phyloP scores from a whole-genome alignment of 2,888 invertebrate genomes.

The Glaucopsyche alexis region DNA sequence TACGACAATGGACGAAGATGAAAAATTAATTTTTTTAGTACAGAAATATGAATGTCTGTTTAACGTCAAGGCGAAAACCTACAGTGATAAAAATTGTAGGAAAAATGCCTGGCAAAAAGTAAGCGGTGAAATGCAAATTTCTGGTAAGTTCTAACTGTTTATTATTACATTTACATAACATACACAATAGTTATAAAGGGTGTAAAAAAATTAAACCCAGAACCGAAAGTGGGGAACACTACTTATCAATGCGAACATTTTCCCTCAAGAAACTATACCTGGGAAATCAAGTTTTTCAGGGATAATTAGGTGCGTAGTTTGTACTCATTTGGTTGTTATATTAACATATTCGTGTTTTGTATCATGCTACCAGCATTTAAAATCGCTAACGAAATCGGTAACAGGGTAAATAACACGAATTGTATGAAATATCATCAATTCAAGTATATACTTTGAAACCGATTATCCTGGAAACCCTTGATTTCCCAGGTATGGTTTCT shows the following conservation, averaged over 20 bases:
- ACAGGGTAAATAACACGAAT: too few relatives aligned
- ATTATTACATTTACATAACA: slow-evolving; percentile 22
- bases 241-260: slow-evolving; percentile 7
- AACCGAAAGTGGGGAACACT: slow-evolving; percentile 7
- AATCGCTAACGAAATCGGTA: too few relatives aligned
- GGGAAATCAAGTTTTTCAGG: slow-evolving; percentile 7
- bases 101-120: slow-evolving; percentile 28
- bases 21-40: slow-evolving; percentile 25
- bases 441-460: too few relatives aligned
- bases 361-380: too few relatives aligned
- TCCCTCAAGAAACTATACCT: slow-evolving; percentile 7
- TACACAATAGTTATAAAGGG: not conserved
- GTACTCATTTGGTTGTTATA: not conserved
- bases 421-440: too few relatives aligned
- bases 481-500: too few relatives aligned
- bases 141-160: slow-evolving; percentile 27
- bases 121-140: slow-evolving; percentile 19
- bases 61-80: slow-evolving; percentile 14
- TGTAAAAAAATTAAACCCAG: slow-evolving; percentile 7
- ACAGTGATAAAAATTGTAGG: slow-evolving; percentile 27
- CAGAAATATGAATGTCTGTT: slow-evolving; percentile 23
- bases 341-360: too few relatives aligned
- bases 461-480: too few relatives aligned
- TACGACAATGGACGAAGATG: slow-evolving; percentile 28
- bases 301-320: slow-evolving; percentile 7